A percentile compares a stretch with the other conserved stretches of the same genome.
phyloP scores from a whole-genome alignment of 1,140 invertebrate species.

The Bombus balteatus region DNA sequence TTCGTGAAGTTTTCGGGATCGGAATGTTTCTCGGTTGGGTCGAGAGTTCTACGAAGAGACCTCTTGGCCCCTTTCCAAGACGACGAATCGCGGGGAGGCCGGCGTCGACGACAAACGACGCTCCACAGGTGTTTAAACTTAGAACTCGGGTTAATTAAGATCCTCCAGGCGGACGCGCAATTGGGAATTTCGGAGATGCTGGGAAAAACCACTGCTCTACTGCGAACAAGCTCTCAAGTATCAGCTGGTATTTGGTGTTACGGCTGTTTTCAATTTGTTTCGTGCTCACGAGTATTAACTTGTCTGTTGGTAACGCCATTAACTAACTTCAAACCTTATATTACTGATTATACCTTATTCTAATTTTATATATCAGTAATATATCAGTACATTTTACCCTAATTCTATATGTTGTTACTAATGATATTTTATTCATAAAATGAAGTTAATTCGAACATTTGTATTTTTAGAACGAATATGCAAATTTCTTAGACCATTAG shows the following conservation, averaged over 20 bases:
- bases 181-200: constrained; percentile 55
- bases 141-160: constrained; percentile 70
- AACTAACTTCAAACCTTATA: not conserved
- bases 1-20: constrained; percentile 40
- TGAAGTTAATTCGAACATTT: not conserved
- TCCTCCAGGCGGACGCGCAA: constrained; percentile 55
- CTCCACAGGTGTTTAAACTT: constrained; percentile 73
- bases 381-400: too few species aligned
- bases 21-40: not conserved
- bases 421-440: not conserved
- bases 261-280: not conserved
- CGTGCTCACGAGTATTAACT: not conserved
- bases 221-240: constrained; percentile 20
- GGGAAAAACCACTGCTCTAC: constrained; percentile 55
- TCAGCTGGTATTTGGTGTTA: not conserved
- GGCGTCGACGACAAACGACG: constrained; percentile 51
- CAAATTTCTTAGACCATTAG: not conserved
- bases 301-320: not conserved
- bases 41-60: constrained; percentile 39
- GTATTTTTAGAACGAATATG: not conserved
- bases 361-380: too few species aligned
- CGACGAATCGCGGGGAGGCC: constrained; percentile 43
- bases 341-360: too few species aligned
- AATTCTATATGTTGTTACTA: too few species aligned
- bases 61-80: constrained; percentile 60